Conservation (phyloP, 2,888 invertebrate genomes). For the Lymantria monacha region DNA sequence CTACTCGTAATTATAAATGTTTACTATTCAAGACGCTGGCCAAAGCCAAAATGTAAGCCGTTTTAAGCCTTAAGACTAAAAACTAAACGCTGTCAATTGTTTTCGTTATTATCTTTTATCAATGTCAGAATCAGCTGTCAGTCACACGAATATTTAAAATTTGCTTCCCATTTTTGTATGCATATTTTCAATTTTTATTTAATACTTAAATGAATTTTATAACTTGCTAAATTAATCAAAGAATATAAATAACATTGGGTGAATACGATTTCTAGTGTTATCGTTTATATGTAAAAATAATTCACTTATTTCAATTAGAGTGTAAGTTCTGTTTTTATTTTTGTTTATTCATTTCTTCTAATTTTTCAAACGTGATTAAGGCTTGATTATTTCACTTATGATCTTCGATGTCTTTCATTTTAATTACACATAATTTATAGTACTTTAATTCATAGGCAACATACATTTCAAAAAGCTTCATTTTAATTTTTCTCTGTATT, state of each 20-base stretch:
- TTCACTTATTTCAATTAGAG: slow-evolving; percentile 3
- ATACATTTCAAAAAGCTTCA: no score
- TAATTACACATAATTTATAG: no score
- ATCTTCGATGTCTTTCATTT: no score
- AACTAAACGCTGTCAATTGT: slow-evolving; percentile 6
- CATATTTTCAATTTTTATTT: slow-evolving; percentile 5
- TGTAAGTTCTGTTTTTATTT: slow-evolving; percentile 11
- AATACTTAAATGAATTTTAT: not conserved
- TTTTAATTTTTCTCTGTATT: slow-evolving; percentile 6
- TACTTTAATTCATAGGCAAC: no score
- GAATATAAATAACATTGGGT: slow-evolving; percentile 1
- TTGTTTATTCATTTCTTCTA: no score
- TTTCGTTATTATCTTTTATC: slow-evolving; percentile 1
- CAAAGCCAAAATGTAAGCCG: no score
- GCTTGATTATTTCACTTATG: no score
- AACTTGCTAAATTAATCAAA: slow-evolving; percentile 3
- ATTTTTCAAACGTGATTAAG: no score
- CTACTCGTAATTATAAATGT: no score
- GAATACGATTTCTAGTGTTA: not conserved
- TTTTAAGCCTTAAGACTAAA: not conserved
- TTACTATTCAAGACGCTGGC: no score
- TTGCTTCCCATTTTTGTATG: slow-evolving; percentile 17
- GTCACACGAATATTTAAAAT: slow-evolving; percentile 29
- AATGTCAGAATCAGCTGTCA: slow-evolving; percentile 37
- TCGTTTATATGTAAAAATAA: slow-evolving; percentile 2